Evolutionary conservation across 1,140 invertebrate species (phyloP), one percentile per base, ranked within the genome.

Genomic region (Drosophila parabipectinata): DNA sequence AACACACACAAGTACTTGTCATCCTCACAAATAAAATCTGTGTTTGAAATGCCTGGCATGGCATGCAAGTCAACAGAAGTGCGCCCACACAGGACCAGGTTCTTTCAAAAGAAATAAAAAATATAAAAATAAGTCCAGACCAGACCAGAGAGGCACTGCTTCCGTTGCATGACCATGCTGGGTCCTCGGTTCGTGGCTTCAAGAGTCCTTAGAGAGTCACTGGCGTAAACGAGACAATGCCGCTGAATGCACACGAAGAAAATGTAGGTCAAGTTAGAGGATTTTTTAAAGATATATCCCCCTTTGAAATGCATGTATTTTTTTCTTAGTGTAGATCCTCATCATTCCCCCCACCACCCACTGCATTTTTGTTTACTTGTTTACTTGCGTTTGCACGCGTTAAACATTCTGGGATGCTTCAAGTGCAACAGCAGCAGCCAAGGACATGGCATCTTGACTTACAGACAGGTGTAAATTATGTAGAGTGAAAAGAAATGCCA

Each of bases 161-260:
- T 82, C 79, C 79, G 75, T 66, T 72, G 26, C 69, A 66, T 71
- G 74, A 58, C 74, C 62, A 52, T 24, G 44, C 44, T 12, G 3
- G 34, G 34, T 37, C 15, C 44, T 18, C 24, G 44, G 15, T 18
- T 45, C 44, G 15, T 48, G 58, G 61, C 24, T 30, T 53, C 51
- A 78, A 78, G 81, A 58, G 78, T 85, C 82, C 82, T 85, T 85
- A 82, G 78, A 87, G 62, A 87, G 78, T 85, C 82, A 51, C 61
- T 67, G 82, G 74, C 82, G 78, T 85, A 85, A 87, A 87, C 74
- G 71, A 82, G 74, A 85, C 82, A 85, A 85, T 85, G 71, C 61
- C 21, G 50, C 0, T 39, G 32, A 39, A 39, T 28, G 18, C 32
- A 69, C 24, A n/a, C 21, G 34, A 4, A 30, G 15, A 54, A 26